phyloP scores from a whole-genome alignment of 1,140 invertebrate genomes.

The Piezodorus guildinii region DNA sequence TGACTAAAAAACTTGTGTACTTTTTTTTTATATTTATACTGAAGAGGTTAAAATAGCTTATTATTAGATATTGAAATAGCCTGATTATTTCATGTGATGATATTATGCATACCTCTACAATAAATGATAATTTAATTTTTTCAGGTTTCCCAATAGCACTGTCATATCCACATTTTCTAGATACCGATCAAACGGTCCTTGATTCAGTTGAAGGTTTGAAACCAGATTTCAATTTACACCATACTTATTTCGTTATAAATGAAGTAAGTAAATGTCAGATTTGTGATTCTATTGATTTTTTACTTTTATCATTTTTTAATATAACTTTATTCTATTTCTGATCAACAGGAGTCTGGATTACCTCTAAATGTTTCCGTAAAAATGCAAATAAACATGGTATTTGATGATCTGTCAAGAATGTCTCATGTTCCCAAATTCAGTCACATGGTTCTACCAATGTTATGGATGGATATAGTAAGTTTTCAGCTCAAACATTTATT shows the following conservation, averaged over 20 bases:
- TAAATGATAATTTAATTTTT: slow-evolving; percentile 18
- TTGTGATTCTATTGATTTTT: background rate
- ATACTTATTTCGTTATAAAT: slow-evolving; percentile 56
- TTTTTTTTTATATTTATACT: too few species aligned
- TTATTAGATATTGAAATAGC: too few species aligned
- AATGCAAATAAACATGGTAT: slow-evolving; percentile 73
- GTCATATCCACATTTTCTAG: slow-evolving; percentile 80
- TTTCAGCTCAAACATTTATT: background rate
- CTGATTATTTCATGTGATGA: too few species aligned
- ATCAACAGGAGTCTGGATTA: slow-evolving; percentile 53
- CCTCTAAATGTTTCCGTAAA: slow-evolving; percentile 58
- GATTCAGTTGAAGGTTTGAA: slow-evolving; percentile 55
- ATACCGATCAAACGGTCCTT: slow-evolving; percentile 51
- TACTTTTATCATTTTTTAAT: slow-evolving; percentile 4
- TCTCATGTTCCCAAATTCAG: slow-evolving; percentile 48
- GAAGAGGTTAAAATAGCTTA: too few species aligned
- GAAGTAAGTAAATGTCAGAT: slow-evolving; percentile 40
- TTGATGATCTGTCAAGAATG: slow-evolving; percentile 50
- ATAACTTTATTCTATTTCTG: background rate
- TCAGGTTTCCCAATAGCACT: slow-evolving; percentile 66
- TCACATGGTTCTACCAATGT: slow-evolving; percentile 54
- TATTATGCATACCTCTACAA: too few species aligned
- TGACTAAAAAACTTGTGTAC: too few species aligned
- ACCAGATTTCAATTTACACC: slow-evolving; percentile 54
- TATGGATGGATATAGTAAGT: slow-evolving; percentile 80